These are phyloP conservation scores for Caenorhabditis wallacei DNA, from an alignment of 2,888 invertebrate genomes.

Conservation along the genomic window DNA sequence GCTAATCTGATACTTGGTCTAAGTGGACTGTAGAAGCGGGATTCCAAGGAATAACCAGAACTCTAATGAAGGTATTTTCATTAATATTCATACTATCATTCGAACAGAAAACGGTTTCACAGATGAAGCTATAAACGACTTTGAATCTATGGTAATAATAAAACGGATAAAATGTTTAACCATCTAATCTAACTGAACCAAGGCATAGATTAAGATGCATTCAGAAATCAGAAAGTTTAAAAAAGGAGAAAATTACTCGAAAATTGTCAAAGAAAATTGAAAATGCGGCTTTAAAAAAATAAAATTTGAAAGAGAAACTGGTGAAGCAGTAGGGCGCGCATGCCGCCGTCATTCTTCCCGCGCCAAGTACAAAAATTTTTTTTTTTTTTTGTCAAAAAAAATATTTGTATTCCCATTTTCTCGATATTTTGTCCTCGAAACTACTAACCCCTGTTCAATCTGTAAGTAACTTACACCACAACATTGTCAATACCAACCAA, in stretches of 20 bases:
- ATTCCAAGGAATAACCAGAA: background rate
- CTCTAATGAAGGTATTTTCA: too few species aligned
- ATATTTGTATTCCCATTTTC: too few species aligned
- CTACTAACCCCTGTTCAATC: background rate
- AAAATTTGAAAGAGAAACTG: background rate
- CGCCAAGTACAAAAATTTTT: slow-evolving; percentile 22
- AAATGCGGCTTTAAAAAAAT: background rate
- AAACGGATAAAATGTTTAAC: too few species aligned
- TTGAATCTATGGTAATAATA: too few species aligned
- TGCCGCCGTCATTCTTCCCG: slow-evolving; percentile 9
- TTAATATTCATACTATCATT: too few species aligned
- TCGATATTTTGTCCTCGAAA: background rate
- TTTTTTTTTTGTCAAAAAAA: too few species aligned
- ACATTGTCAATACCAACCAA: background rate
- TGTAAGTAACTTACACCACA: background rate
- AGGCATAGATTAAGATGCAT: too few species aligned
- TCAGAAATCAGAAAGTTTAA: too few species aligned
- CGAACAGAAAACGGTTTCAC: too few species aligned
- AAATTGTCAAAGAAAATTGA: background rate
- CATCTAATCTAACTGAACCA: too few species aligned
- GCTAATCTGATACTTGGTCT: slow-evolving; percentile 22
- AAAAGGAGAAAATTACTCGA: background rate
- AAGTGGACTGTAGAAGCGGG: background rate
- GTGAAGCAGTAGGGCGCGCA: slow-evolving; percentile 14
- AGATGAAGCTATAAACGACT: too few species aligned